Evolutionary conservation across 1,140 invertebrate species (phyloP).

Genomic region (Myzus persicae): DNA sequence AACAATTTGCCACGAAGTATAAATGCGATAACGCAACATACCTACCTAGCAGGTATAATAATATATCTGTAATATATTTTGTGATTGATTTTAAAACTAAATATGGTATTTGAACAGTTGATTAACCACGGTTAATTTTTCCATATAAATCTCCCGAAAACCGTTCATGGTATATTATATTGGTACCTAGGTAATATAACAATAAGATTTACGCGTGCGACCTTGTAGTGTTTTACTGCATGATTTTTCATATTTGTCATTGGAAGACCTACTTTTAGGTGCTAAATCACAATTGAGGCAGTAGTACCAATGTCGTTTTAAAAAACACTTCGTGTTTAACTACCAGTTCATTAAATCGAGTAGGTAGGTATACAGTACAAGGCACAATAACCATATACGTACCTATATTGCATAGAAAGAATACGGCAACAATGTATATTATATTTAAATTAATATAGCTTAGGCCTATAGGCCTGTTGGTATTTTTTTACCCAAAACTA

Average conservation of each 20-base stretch:
- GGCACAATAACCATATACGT: neutral
- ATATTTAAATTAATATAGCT: neutral
- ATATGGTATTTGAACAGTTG: neutral
- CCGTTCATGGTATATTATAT: neutral
- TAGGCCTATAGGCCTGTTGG: neutral
- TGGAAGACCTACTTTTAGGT: conserved; percentile 7
- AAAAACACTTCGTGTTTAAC: neutral
- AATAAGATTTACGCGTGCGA: neutral
- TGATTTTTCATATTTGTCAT: conserved; percentile 19
- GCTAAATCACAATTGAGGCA: neutral
- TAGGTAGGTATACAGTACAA: neutral
- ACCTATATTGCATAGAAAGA: neutral
- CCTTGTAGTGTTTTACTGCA: neutral
- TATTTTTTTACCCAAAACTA: neutral
- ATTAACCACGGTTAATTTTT: neutral
- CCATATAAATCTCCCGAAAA: neutral
- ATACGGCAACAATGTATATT: neutral
- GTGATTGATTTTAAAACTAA: neutral
- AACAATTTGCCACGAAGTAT: neutral
- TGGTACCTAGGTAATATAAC: no score
- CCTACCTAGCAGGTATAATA: neutral
- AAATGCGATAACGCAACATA: neutral
- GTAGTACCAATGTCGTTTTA: conserved; percentile 14
- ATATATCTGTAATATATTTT: neutral
- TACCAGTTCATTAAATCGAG: neutral